Percentiles rank a stretch among this genome's conserved stretches.
phyloP scores from a whole-genome alignment of 2,113 vertebrate species.

The Tichodroma muraria region DNA sequence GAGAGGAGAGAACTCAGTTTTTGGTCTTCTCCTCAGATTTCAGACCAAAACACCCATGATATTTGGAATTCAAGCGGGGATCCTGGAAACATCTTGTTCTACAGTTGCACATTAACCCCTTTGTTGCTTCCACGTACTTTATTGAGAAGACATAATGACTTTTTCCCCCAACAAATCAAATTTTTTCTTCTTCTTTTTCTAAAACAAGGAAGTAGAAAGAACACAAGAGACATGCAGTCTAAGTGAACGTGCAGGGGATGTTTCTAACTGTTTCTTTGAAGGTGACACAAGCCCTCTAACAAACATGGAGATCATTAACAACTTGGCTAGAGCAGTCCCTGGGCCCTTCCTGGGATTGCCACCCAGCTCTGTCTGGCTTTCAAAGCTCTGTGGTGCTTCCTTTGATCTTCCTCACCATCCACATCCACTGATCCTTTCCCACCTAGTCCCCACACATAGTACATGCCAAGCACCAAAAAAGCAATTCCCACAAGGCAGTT shows the following conservation, averaged over 20 bases:
- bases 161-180: no score
- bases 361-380: not conserved
- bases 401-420: not conserved
- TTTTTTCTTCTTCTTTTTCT: not conserved
- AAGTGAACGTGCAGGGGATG: not conserved
- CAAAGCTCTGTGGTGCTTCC: not conserved
- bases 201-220: not conserved
- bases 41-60: not conserved
- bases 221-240: not conserved
- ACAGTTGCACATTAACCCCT: not conserved
- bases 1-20: not conserved
- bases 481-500: not conserved
- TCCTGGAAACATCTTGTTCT: not conserved
- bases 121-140: not conserved
- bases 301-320: not conserved
- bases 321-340: not conserved
- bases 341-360: not conserved
- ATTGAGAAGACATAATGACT: not conserved
- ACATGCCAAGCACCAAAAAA: not conserved
- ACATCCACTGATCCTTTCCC: not conserved
- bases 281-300: not conserved
- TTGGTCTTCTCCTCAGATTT: not conserved
- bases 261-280: not conserved
- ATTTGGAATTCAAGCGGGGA: not conserved
- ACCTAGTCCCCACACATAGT: not conserved